Percentiles rank a stretch among this genome's conserved stretches.
Evolutionary conservation across 2,888 invertebrate genomes (phyloP).

Genomic region (Cataglyphis albicans): DNA sequence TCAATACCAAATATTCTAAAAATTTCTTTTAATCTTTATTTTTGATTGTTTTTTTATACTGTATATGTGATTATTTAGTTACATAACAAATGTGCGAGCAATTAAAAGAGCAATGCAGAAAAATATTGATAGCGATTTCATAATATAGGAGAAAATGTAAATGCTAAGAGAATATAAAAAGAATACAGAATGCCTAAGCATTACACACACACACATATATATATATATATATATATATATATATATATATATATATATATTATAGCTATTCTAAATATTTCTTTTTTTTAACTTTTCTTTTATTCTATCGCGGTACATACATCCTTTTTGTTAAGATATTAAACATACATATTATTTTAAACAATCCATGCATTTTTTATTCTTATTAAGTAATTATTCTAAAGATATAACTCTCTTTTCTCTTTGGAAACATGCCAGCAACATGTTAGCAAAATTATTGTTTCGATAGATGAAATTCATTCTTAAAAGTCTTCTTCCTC

Average conservation of each 20-base stretch:
- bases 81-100: neutral
- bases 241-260: no score
- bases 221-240: no score
- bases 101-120: neutral
- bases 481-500: conserved; percentile 32
- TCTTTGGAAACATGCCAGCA: neutral
- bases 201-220: no score
- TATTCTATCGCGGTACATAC: neutral
- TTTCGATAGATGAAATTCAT: conserved; percentile 12
- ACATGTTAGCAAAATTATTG: neutral
- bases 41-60: neutral
- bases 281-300: neutral
- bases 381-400: neutral
- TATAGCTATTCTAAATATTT: conserved; percentile 1
- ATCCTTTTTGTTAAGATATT: neutral
- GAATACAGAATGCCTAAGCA: neutral
- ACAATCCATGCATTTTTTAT: neutral
- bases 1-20: neutral
- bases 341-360: neutral
- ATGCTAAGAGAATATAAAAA: neutral
- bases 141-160: neutral
- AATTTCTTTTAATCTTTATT: neutral
- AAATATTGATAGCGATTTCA: neutral
- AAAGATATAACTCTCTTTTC: neutral
- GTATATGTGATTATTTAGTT: neutral